Conservation (phyloP, 2,888 invertebrate species). For the Chrysodeixis includens region DNA sequence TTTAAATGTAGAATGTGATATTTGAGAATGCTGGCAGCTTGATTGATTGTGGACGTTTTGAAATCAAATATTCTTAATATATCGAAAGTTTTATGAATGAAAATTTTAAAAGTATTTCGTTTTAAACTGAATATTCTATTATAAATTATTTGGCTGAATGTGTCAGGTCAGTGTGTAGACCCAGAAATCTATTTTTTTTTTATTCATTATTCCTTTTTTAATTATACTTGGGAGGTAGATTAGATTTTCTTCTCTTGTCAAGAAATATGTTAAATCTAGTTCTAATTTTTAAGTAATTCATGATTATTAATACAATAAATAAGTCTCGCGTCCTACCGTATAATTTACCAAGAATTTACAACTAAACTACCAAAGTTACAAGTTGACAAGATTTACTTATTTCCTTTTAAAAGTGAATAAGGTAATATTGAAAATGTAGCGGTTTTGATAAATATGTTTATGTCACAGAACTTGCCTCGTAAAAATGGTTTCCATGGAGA, state of each 20-base stretch:
- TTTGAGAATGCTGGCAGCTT: conserved; percentile 52
- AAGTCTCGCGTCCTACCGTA: too few relatives aligned
- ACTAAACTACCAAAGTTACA: background rate
- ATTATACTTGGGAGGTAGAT: background rate
- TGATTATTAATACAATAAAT: too few relatives aligned
- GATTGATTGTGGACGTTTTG: conserved; percentile 52
- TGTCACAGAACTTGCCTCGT: conserved; percentile 2
- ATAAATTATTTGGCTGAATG: conserved; percentile 17
- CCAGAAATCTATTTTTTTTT: background rate
- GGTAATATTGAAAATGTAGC: conserved; percentile 2
- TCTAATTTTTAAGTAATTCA: too few relatives aligned
- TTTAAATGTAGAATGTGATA: conserved; percentile 44
- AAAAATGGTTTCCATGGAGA: background rate
- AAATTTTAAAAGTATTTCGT: conserved; percentile 29
- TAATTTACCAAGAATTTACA: too few relatives aligned
- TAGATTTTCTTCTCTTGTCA: too few relatives aligned
- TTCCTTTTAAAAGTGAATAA: background rate
- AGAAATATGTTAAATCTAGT: too few relatives aligned
- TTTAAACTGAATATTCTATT: background rate
- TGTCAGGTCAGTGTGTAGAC: conserved; percentile 18
- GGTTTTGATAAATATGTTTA: conserved; percentile 4
- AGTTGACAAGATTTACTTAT: background rate
- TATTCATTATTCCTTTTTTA: background rate
- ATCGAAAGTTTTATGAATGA: conserved; percentile 55
- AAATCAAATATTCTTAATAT: conserved; percentile 50